A percentile compares a stretch with the other conserved stretches of the same genome.
Evolutionary conservation across 2,797 vertebrate genomes (phyloP).

Genomic region (Heliangelus exortis): DNA sequence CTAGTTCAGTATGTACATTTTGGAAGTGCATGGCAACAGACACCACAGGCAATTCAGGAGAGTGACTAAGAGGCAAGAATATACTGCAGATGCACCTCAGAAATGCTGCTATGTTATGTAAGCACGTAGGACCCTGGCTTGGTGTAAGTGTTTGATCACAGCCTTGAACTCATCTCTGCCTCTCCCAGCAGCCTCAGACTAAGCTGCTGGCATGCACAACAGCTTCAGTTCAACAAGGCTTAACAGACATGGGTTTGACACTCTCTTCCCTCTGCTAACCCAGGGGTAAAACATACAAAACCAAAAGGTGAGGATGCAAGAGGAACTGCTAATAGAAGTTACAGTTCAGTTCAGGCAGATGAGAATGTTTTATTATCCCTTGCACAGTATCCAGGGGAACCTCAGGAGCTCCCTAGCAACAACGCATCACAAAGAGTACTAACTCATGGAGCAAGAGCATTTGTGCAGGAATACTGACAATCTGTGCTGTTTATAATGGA

Average conservation of each 20-base stretch:
- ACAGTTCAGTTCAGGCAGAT: background rate
- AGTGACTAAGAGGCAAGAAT: background rate
- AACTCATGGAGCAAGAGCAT: background rate
- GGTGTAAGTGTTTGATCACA: background rate
- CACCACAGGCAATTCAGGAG: background rate
- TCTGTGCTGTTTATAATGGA: background rate
- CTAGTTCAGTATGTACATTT: background rate
- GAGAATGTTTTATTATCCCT: background rate
- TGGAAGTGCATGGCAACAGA: background rate
- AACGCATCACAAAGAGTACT: background rate
- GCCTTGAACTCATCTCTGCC: background rate
- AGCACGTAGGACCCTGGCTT: background rate
- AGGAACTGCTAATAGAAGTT: background rate
- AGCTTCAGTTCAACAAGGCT: background rate
- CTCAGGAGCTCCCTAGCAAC: slow-evolving; percentile 56
- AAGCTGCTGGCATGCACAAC: background rate
- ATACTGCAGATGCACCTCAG: background rate
- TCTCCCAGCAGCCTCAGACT: background rate
- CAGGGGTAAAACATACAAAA: background rate
- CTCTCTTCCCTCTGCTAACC: background rate
- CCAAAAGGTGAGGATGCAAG: background rate
- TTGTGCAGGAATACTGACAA: background rate
- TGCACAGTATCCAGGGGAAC: slow-evolving; percentile 35
- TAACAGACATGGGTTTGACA: background rate
- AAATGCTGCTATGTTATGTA: background rate